These are phyloP conservation scores for Lates calcarifer DNA, from an alignment of 2,113 vertebrate genomes.

Conservation along the genomic window DNA sequence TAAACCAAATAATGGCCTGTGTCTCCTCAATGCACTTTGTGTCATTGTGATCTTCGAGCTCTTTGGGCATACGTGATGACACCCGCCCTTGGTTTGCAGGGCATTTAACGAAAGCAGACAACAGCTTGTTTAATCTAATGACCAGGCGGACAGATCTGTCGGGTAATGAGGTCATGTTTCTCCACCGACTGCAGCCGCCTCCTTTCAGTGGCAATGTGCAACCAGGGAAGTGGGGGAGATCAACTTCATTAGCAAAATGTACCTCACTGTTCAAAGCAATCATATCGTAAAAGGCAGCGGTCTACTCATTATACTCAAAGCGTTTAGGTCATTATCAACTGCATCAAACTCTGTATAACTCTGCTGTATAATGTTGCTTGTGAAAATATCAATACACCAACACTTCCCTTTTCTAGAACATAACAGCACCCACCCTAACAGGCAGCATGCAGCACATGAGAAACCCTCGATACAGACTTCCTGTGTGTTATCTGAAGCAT, in stretches of 20 bases:
- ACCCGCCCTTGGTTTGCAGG: slow-evolving; percentile 46
- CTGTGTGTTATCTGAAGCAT: slow-evolving; percentile 36
- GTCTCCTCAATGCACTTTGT: background rate
- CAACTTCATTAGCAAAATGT: slow-evolving; percentile 34
- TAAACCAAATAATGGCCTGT: slow-evolving; percentile 21
- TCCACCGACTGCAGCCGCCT: slow-evolving; percentile 18
- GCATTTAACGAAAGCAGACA: slow-evolving; percentile 59
- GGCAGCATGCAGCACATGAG: slow-evolving; percentile 11
- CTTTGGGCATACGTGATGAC: slow-evolving; percentile 9
- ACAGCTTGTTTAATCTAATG: slow-evolving; percentile 70
- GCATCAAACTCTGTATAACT: slow-evolving; percentile 1
- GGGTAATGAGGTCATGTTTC: slow-evolving; percentile 66
- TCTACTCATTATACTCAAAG: background rate
- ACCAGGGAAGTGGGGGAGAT: slow-evolving; percentile 26
- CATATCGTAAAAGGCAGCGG: slow-evolving; percentile 9
- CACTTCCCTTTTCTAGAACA: slow-evolving; percentile 15
- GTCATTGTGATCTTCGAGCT: slow-evolving; percentile 5
- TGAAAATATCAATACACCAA: slow-evolving; percentile 26
- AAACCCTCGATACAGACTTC: slow-evolving; percentile 36
- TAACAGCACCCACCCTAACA: slow-evolving; percentile 1
- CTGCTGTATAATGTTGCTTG: slow-evolving; percentile 1
- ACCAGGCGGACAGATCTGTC: slow-evolving; percentile 55
- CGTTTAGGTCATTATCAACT: background rate
- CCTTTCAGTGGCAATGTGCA: slow-evolving; percentile 20
- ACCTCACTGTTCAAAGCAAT: slow-evolving; percentile 21